These are phyloP conservation scores for Agonopterix arenella DNA, from an alignment of 2,888 invertebrate species.

Conservation along the genomic window DNA sequence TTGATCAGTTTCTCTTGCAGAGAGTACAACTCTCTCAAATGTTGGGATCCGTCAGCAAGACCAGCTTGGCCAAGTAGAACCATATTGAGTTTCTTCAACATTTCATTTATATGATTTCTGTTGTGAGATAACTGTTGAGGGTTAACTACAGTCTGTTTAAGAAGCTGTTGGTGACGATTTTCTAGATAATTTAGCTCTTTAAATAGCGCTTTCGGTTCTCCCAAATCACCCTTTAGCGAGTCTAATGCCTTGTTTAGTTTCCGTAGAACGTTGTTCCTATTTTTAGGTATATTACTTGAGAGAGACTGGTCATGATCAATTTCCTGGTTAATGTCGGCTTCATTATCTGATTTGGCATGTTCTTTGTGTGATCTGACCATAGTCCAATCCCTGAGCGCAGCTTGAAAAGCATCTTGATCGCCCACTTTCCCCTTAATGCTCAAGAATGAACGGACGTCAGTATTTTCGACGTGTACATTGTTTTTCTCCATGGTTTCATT, in stretches of 20 bases:
- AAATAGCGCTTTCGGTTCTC: slow-evolving; percentile 66
- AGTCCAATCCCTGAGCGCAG: slow-evolving; percentile 58
- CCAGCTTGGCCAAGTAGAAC: slow-evolving; percentile 78
- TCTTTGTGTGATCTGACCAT: slow-evolving; percentile 18
- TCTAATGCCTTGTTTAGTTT: slow-evolving; percentile 47
- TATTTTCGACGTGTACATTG: slow-evolving; percentile 47
- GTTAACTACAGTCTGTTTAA: slow-evolving; percentile 47
- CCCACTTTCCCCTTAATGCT: slow-evolving; percentile 64
- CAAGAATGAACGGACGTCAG: slow-evolving; percentile 50
- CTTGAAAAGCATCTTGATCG: slow-evolving; percentile 72
- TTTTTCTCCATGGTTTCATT: slow-evolving; percentile 40
- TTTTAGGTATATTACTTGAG: slow-evolving; percentile 41
- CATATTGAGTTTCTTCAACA: slow-evolving; percentile 72
- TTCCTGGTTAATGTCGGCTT: slow-evolving; percentile 15
- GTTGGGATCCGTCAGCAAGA: slow-evolving; percentile 64
- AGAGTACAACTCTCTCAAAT: slow-evolving; percentile 56
- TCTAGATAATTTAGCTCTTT: slow-evolving; percentile 60
- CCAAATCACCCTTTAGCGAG: slow-evolving; percentile 58
- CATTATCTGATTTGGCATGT: slow-evolving; percentile 17
- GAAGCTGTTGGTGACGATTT: slow-evolving; percentile 53
- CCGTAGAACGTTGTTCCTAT: slow-evolving; percentile 41
- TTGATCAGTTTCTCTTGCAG: slow-evolving; percentile 47
- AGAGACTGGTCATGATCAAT: slow-evolving; percentile 1
- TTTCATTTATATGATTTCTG: slow-evolving; percentile 54
- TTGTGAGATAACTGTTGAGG: slow-evolving; percentile 42